phyloP scores from a whole-genome alignment of 1,140 invertebrate species.

The Lasaia peninsularis region DNA sequence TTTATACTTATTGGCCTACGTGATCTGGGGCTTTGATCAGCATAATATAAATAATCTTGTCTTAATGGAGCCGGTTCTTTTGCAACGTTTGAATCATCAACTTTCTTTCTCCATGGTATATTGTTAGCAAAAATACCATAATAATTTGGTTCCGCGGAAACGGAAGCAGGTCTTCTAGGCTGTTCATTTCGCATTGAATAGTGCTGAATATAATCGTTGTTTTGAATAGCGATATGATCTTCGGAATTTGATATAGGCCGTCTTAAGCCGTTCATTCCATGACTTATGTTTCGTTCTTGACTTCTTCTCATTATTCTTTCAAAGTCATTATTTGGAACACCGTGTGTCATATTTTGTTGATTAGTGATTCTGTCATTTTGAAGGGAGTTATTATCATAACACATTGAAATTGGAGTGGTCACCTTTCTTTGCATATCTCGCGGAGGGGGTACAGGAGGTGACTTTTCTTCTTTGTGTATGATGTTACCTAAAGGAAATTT shows the following conservation, averaged over 20 bases:
- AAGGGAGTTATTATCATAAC: constrained; percentile 67
- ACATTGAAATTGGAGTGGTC: constrained; percentile 71
- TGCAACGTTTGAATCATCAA: constrained; percentile 40
- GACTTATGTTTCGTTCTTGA: constrained; percentile 55
- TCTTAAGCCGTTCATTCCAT: constrained; percentile 53
- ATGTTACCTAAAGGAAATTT: constrained; percentile 75
- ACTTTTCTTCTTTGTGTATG: constrained; percentile 59
- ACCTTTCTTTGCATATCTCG: constrained; percentile 81
- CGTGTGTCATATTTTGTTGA: constrained; percentile 43
- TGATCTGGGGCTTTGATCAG: constrained; percentile 82
- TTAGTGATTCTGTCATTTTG: constrained; percentile 44
- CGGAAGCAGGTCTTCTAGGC: constrained; percentile 76
- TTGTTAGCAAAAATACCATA: constrained; percentile 58
- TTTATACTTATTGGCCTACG: constrained; percentile 81
- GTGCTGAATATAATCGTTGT: constrained; percentile 57
- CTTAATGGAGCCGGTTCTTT: constrained; percentile 54
- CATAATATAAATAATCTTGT: constrained; percentile 80
- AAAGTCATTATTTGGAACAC: constrained; percentile 69
- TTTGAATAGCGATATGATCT: constrained; percentile 77
- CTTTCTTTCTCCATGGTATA: constrained; percentile 54
- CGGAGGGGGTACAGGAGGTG: constrained; percentile 84
- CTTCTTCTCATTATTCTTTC: constrained; percentile 70
- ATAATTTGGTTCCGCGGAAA: constrained; percentile 77
- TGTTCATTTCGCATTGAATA: constrained; percentile 57
- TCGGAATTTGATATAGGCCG: constrained; percentile 77